phyloP scores from a whole-genome alignment of 2,888 invertebrate species.

The Dolichopus griseipennis region DNA sequence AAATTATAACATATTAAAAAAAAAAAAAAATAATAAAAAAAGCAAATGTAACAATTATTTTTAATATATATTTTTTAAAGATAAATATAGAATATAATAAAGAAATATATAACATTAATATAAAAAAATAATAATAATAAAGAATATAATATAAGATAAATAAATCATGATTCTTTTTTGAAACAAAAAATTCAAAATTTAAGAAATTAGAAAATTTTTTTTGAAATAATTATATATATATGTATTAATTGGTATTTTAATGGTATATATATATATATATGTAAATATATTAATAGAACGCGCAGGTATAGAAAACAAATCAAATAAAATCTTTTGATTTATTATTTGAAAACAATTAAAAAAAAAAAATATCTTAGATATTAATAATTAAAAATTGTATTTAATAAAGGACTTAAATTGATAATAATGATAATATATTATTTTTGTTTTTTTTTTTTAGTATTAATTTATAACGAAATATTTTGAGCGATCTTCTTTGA shows the following conservation, averaged over 20 bases:
- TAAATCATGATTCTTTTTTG: neutral
- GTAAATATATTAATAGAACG: neutral
- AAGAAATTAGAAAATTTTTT: no score
- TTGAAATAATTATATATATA: neutral
- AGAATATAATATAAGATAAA: neutral
- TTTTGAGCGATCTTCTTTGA: neutral
- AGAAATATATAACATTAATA: neutral
- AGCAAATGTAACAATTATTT: neutral
- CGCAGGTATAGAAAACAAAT: slow-evolving; percentile 2
- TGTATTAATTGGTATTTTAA: neutral
- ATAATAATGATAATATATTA: no score
- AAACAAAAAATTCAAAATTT: neutral
- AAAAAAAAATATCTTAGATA: neutral
- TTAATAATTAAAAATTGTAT: neutral
- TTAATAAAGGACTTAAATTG: no score
- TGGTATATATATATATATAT: neutral
- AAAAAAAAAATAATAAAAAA: neutral
- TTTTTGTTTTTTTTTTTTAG: no score
- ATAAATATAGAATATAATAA: neutral
- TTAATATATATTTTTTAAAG: neutral
- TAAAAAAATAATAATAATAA: neutral
- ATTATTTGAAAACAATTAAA: neutral
- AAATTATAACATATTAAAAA: neutral
- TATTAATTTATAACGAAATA: neutral
- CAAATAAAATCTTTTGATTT: neutral